Percentiles rank a stretch among this genome's conserved stretches.
These are phyloP conservation scores for Dryobates pubescens DNA, from an alignment of 2,797 vertebrate species.

Conservation along the genomic window DNA sequence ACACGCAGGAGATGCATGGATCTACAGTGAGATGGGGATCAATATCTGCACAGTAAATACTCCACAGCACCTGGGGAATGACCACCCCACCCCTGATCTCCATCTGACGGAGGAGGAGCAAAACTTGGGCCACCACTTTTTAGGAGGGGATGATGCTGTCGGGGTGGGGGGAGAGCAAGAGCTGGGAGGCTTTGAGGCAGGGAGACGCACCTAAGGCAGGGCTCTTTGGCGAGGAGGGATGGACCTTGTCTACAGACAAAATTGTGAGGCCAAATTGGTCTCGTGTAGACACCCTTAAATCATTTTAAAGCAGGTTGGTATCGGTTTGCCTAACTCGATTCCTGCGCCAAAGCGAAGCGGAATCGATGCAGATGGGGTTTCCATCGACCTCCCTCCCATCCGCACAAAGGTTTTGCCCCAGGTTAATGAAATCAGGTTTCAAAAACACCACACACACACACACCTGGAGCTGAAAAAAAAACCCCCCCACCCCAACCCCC, in stretches of 20 bases:
- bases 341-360: constrained; percentile 67
- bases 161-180: background rate
- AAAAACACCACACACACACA: background rate
- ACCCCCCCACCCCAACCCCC: no score
- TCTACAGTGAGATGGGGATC: background rate
- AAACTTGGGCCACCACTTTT: background rate
- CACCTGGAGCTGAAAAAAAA: constrained; percentile 39
- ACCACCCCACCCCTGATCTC: background rate
- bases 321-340: constrained; percentile 71
- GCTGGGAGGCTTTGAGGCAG: background rate
- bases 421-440: constrained; percentile 61
- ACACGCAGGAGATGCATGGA: fast-evolving
- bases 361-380: constrained; percentile 70
- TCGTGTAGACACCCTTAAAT: constrained; percentile 66
- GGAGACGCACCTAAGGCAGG: background rate
- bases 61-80: background rate
- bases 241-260: constrained; percentile 52
- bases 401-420: constrained; percentile 68
- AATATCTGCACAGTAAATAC: background rate
- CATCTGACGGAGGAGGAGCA: background rate
- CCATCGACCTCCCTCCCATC: constrained; percentile 60
- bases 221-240: constrained; percentile 53
- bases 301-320: constrained; percentile 73
- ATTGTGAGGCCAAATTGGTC: constrained; percentile 66
- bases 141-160: fast-evolving